Evolutionary conservation across 2,888 invertebrate genomes (phyloP).

Genomic region (Pristionchus japonicus): DNA sequence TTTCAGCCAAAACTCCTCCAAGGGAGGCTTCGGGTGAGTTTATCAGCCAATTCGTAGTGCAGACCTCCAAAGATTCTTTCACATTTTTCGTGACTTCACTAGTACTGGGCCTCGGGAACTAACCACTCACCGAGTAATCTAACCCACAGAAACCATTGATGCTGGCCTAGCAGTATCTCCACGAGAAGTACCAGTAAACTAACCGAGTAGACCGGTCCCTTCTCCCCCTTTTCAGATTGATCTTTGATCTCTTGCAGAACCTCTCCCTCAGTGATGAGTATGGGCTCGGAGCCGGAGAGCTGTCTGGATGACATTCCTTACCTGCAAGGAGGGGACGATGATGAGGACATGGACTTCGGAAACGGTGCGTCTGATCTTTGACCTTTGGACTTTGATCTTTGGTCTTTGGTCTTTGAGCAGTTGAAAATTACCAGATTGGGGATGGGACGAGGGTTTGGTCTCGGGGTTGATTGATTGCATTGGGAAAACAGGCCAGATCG

Average conservation of each 20-base stretch:
- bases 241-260: conserved; percentile 49
- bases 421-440: too few species aligned
- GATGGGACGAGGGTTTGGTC: too few species aligned
- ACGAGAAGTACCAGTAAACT: too few species aligned
- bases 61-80: neutral
- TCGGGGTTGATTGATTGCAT: neutral
- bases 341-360: conserved; percentile 53
- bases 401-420: too few species aligned
- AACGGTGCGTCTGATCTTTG: neutral
- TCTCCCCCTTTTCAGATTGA: neutral
- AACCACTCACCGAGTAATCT: neutral
- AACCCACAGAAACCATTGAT: too few species aligned
- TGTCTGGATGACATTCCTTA: conserved; percentile 65
- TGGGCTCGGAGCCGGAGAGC: conserved; percentile 68
- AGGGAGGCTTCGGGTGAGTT: neutral
- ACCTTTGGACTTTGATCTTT: neutral
- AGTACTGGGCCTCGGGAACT: neutral
- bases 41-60: neutral
- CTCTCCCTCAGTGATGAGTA: conserved; percentile 66
- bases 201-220: neutral
- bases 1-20: neutral
- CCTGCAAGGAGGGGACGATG: conserved; percentile 59
- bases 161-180: too few species aligned
- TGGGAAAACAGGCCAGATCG: neutral
- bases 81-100: neutral